phyloP scores from a whole-genome alignment of 2,888 invertebrate genomes.

The Rosalia funebris region DNA sequence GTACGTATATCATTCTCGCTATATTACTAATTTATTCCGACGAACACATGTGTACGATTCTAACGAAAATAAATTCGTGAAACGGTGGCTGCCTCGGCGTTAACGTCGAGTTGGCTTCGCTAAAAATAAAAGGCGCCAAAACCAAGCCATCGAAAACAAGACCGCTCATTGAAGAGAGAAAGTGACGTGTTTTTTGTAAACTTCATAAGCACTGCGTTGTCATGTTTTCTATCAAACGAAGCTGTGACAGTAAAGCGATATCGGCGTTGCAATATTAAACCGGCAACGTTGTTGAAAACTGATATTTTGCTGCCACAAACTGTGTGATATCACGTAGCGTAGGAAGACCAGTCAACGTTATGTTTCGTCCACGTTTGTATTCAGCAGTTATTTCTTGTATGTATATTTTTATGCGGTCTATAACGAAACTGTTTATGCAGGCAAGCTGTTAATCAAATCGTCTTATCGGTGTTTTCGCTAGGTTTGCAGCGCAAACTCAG shows the following conservation, averaged over 20 bases:
- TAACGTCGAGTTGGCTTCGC: conserved; percentile 13
- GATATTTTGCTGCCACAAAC: conserved; percentile 28
- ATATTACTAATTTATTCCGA: conserved; percentile 17
- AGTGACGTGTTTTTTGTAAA: conserved; percentile 20
- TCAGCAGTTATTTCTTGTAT: conserved; percentile 21
- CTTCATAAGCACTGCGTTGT: conserved; percentile 15
- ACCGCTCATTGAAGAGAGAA: conserved; percentile 29
- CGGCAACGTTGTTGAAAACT: conserved; percentile 27
- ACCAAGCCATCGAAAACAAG: conserved; percentile 22
- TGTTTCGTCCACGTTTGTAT: conserved; percentile 17
- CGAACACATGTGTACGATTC: conserved; percentile 10
- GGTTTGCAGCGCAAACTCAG: too few relatives aligned
- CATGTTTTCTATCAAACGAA: conserved; percentile 10
- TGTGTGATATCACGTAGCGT: conserved; percentile 27
- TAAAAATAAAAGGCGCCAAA: conserved; percentile 34
- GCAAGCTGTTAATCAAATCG: conserved; percentile 10
- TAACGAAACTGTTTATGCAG: conserved; percentile 13
- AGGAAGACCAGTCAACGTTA: conserved; percentile 18
- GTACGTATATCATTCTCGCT: conserved; percentile 7
- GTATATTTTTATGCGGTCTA: conserved; percentile 7
- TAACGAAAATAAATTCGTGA: conserved; percentile 9
- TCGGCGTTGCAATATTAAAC: conserved; percentile 19
- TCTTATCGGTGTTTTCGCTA: background rate
- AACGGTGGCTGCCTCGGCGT: conserved; percentile 1
- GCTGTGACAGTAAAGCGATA: conserved; percentile 21